These are phyloP conservation scores for Drosophila rubida DNA, from an alignment of 2,888 invertebrate species.

Conservation along the genomic window DNA sequence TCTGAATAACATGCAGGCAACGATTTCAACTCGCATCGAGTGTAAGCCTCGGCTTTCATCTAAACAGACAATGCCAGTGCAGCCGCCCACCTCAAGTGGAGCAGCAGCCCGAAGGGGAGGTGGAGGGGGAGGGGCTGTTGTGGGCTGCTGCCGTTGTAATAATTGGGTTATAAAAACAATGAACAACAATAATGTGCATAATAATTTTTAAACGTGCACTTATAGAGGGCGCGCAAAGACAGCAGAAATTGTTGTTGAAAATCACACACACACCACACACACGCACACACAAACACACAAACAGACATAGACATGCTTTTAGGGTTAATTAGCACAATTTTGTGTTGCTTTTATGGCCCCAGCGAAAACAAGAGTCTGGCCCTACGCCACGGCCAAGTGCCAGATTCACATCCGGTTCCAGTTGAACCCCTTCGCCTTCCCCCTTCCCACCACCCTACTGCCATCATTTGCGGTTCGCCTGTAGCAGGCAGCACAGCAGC, in stretches of 20 bases:
- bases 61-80: constrained; percentile 15
- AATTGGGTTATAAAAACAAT: constrained; percentile 76
- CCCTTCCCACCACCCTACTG: constrained; percentile 10
- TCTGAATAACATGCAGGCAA: constrained; percentile 7
- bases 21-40: constrained; percentile 11
- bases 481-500: constrained; percentile 57
- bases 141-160: constrained; percentile 41
- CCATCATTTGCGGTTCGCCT: constrained; percentile 76
- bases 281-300: constrained; percentile 32
- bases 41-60: background rate
- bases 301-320: constrained; percentile 64
- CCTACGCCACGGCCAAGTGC: constrained; percentile 66
- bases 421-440: background rate
- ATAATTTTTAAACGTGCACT: constrained; percentile 70
- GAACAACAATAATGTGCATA: constrained; percentile 76
- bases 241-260: constrained; percentile 19
- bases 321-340: constrained; percentile 81
- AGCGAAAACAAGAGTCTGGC: constrained; percentile 75
- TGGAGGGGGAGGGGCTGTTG: too few species aligned
- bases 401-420: constrained; percentile 58
- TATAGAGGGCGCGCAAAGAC: background rate
- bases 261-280: constrained; percentile 14
- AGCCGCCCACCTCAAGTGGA: too few species aligned
- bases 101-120: background rate
- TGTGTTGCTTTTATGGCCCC: constrained; percentile 74